phyloP scores from a whole-genome alignment of 2,888 invertebrate species.

The Drepana falcataria region DNA sequence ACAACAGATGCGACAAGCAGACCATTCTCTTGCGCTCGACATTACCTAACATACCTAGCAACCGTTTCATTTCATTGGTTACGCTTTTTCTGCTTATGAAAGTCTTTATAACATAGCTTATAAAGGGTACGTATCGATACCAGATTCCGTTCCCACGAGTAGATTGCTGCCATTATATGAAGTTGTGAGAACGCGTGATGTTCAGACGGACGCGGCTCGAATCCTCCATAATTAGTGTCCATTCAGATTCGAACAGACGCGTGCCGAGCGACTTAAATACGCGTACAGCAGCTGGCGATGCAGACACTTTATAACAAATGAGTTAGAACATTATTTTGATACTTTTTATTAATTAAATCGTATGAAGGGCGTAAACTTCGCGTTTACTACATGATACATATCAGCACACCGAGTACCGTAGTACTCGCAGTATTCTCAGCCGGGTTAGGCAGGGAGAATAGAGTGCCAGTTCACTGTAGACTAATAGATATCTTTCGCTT shows the following conservation, averaged over 20 bases:
- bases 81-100: constrained; percentile 46
- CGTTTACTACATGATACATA: too few relatives aligned
- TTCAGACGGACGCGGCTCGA: constrained; percentile 41
- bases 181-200: constrained; percentile 36
- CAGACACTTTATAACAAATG: constrained; percentile 22
- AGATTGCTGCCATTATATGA: constrained; percentile 38
- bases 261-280: constrained; percentile 50
- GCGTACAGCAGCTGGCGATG: constrained; percentile 34
- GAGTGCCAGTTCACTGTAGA: too few relatives aligned
- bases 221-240: constrained; percentile 60
- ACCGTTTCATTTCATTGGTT: constrained; percentile 47
- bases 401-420: too few relatives aligned
- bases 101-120: constrained; percentile 30
- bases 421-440: too few relatives aligned
- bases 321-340: not conserved
- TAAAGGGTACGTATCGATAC: constrained; percentile 18
- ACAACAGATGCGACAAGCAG: constrained; percentile 47
- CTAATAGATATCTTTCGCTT: too few relatives aligned
- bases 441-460: too few relatives aligned
- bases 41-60: constrained; percentile 50
- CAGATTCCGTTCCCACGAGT: constrained; percentile 49
- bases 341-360: not conserved
- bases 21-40: constrained; percentile 48
- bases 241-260: constrained; percentile 53
- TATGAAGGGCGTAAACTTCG: too few relatives aligned